A percentile compares a stretch with the other conserved stretches of the same genome.
Evolutionary conservation across 2,113 vertebrate species (phyloP).

Genomic region (Pteruthius melanotis): DNA sequence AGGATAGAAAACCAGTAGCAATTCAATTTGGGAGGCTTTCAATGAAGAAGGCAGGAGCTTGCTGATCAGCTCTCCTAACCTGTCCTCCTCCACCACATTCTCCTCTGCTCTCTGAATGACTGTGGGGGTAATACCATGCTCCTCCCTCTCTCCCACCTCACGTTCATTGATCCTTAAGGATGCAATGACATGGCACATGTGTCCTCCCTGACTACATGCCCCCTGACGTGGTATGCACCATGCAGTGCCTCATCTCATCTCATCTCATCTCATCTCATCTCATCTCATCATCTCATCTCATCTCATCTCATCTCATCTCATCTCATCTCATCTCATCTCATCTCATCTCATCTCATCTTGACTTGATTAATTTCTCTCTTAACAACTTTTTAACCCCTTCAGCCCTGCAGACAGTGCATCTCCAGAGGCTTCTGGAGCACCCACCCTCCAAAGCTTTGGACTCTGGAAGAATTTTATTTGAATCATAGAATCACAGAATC

Average conservation of each 20-base stretch:
- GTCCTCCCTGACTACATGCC: neutral
- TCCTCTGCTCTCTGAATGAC: neutral
- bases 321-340: too few species aligned
- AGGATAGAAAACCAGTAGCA: neutral
- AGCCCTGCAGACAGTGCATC: neutral
- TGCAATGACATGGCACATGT: neutral
- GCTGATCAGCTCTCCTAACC: neutral
- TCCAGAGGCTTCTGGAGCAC: neutral
- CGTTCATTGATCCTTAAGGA: neutral
- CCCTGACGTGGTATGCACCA: rapidly evolving
- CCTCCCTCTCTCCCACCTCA: neutral
- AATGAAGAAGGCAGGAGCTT: neutral
- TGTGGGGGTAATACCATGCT: neutral
- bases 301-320: too few species aligned
- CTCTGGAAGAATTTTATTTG: neutral
- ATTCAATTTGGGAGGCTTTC: neutral
- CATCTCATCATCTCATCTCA: too few species aligned
- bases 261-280: too few species aligned
- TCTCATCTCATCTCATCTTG: too few species aligned
- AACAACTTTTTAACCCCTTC: neutral
- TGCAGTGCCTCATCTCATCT: neutral
- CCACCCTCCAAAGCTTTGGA: neutral
- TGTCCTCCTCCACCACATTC: neutral
- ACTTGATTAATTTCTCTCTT: neutral
- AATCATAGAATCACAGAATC: neutral